Base-by-base conservation (phyloP, 2,113 vertebrate genomes). In the Gobio gobio region DNA sequence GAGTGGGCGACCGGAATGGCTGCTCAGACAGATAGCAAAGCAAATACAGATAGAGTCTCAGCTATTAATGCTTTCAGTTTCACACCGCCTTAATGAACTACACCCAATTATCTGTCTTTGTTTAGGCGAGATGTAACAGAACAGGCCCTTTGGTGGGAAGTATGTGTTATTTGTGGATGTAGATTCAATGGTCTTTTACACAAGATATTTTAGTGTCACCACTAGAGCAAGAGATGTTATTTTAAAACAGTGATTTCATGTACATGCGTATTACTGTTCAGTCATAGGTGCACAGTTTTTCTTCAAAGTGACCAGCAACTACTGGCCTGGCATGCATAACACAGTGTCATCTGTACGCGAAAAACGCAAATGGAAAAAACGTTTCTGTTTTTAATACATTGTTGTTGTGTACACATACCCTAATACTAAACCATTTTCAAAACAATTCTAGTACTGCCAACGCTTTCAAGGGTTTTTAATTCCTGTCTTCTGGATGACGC, bases 1-100 rank as follows among this genome's bases (percentile, higher is more conserved):
- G 74, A 87, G 90, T 90, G 78, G 87, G 86, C 78, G 79, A 82
- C 88, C 89, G 87, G 91, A 88, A 89, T 76, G 56, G 63, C 85
- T 90, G 87, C 78, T 49, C 45, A 58, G 82, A 86, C 76, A 59
- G 89, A 90, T 91, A 89, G 64, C 29, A 14, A 45, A 64, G 64
- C 45, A 84, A 86, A 85, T 78, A 49, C 78, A 90, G 86, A 87
- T 85, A 84, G 29, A 66, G 78, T 45, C 66, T 75, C 16, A 87
- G 63, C 75, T 83, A 82, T 77, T 70, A 88, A 86, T 72, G 72
- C 75, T 29, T 59, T 79, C 78, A 63, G 83, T 68, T 80, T 82
- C 29, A 43, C 77, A 59, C 66, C 49, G 26, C 78, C 78, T 73
- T 82, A 58, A 74, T 66, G 77, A 72, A 85, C 68, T 56, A 84